Evolutionary conservation across 2,113 vertebrate genomes (phyloP), one percentile per base, ranked within the genome.

Genomic region (Nerophis lumbriciformis): DNA sequence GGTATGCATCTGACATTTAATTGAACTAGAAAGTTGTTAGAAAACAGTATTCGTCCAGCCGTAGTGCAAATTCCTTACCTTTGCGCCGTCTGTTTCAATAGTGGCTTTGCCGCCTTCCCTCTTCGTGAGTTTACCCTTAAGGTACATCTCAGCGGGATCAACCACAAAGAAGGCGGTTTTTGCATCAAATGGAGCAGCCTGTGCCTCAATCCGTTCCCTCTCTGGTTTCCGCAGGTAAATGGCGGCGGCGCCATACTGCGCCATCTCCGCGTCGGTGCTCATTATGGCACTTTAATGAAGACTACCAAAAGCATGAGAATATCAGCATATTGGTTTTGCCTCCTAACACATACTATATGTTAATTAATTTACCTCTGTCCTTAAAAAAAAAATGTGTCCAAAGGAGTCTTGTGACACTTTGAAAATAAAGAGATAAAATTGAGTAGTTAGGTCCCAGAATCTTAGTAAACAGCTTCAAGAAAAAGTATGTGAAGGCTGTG

Each of bases 201-300:
- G 82, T 3, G 84, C 82, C 16, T 83, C 84, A 51, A 86, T 61
- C 61, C 84, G 63, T 69, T 86, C 84, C 63, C n/a, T 84, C 37
- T 86, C 82, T 11, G 80, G 70, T 45, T 86, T 86, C 6, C 82
- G 68, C 59, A 86, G 82, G 72, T 51, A 86, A 4, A 84, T 63
- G 65, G 84, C 8, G 1, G 80, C 78, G 0, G 78, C 65, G 58
- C 82, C 84, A 65, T 75, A 86, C 37, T 38, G 36, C 73, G 69
- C 75, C 84, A 86, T 86, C 53, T 86, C 84, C 13, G 77, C 73
- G 35, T 86, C 84, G 13, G 84, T 77, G 65, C 84, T 83, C 82
- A 84, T 86, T 60, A 35, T 82, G 52, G 77, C 65, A 63, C 75
- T 48, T 78, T 64, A 63, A 44, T 63, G 39, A 52, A 4, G 55